These are phyloP conservation scores for Phymanthus crucifer DNA, from an alignment of 92 coral and sea anemone genomes.

Conservation along the genomic window DNA sequence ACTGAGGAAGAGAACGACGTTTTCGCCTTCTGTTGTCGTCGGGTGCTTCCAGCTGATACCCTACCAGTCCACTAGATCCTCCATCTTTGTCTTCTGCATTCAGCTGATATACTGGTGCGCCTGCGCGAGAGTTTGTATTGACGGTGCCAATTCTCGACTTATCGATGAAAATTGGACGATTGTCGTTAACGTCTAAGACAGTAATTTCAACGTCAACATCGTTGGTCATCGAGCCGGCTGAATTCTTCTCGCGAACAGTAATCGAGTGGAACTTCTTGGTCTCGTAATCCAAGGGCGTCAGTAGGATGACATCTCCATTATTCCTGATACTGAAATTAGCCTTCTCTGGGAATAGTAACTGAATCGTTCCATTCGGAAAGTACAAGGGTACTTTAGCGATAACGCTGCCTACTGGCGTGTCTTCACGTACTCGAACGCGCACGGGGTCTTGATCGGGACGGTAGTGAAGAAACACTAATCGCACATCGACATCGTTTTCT, in stretches of 20 bases:
- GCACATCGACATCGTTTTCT: slow-evolving; percentile 57
- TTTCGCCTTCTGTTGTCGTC: slow-evolving; percentile 20
- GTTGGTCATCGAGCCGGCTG: slow-evolving; percentile 46
- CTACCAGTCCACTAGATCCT: slow-evolving; percentile 79
- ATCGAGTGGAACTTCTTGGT: slow-evolving; percentile 66
- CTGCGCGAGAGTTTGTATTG: slow-evolving; percentile 83
- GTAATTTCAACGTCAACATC: slow-evolving; percentile 75
- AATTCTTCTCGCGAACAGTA: slow-evolving; percentile 66
- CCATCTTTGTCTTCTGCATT: slow-evolving; percentile 83
- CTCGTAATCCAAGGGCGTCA: slow-evolving; percentile 71
- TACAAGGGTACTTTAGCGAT: slow-evolving; percentile 74
- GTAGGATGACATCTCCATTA: slow-evolving; percentile 58
- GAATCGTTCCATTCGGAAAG: slow-evolving; percentile 83
- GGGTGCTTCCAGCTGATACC: slow-evolving; percentile 61
- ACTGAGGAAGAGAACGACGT: slow-evolving; percentile 44
- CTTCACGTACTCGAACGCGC: slow-evolving; percentile 79
- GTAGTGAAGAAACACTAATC: slow-evolving; percentile 69
- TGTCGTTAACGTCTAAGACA: slow-evolving; percentile 90
- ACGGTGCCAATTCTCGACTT: slow-evolving; percentile 61
- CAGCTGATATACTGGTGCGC: slow-evolving; percentile 80
- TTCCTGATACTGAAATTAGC: slow-evolving; percentile 71
- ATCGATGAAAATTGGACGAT: slow-evolving; percentile 66
- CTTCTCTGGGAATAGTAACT: slow-evolving; percentile 67
- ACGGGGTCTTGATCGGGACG: slow-evolving; percentile 89
- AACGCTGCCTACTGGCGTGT: slow-evolving; percentile 64